These are phyloP conservation scores for Bilobella aurantiaca DNA, from an alignment of 1,140 invertebrate genomes.

Conservation along the genomic window DNA sequence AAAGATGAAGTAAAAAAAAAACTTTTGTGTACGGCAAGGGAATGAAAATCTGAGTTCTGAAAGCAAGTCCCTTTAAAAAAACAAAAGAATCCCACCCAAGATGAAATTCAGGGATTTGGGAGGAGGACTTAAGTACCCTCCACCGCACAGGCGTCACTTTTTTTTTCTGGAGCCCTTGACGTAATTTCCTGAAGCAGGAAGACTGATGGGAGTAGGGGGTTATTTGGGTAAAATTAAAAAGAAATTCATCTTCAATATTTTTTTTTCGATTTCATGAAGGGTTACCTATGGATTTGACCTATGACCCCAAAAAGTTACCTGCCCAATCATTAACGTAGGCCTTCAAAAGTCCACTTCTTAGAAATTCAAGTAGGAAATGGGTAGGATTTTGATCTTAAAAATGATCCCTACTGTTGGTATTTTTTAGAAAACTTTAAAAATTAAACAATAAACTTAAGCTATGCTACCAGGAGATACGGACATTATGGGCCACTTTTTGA, in stretches of 20 bases:
- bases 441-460: too few relatives aligned
- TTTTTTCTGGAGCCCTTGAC: background rate
- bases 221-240: conserved; percentile 1
- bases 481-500: too few relatives aligned
- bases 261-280: too few relatives aligned
- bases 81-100: background rate
- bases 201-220: background rate
- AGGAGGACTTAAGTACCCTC: background rate
- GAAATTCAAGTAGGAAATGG: too few relatives aligned
- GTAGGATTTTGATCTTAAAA: too few relatives aligned
- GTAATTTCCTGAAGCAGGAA: background rate
- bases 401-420: too few relatives aligned
- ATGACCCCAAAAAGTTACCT: background rate
- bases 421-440: too few relatives aligned
- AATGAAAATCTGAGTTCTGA: background rate
- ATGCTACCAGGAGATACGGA: too few relatives aligned
- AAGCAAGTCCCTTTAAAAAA: background rate
- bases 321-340: too few relatives aligned
- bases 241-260: background rate
- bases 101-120: too few relatives aligned
- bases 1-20: background rate
- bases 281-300: background rate
- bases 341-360: too few relatives aligned
- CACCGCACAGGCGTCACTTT: background rate
- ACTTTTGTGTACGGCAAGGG: too few relatives aligned